These are phyloP conservation scores for Heliconius cydno DNA, from an alignment of 2,888 invertebrate genomes.

Conservation along the genomic window DNA sequence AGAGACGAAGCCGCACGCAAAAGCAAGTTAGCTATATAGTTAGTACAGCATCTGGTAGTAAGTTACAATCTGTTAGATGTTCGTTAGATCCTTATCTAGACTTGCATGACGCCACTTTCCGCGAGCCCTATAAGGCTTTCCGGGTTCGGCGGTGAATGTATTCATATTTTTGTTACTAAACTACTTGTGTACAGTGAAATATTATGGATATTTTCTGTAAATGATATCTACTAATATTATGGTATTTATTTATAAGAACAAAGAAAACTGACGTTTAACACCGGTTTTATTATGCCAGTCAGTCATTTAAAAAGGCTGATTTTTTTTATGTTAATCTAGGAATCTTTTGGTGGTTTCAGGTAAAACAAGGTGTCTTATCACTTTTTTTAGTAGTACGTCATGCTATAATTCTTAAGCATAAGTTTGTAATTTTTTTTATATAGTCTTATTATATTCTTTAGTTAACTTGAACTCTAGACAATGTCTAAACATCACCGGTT, in stretches of 20 bases:
- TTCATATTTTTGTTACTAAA: slow-evolving; percentile 32
- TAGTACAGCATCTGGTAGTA: slow-evolving; percentile 31
- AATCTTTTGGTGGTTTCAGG: not conserved
- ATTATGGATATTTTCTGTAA: not conserved
- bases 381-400: not conserved
- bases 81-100: slow-evolving; percentile 48
- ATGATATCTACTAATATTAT: not conserved
- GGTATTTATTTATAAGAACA: too few relatives aligned
- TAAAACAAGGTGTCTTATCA: not conserved
- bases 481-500: too few relatives aligned
- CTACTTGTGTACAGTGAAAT: not conserved
- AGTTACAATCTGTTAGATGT: slow-evolving; percentile 45
- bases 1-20: not conserved
- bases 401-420: not conserved
- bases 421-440: not conserved
- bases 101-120: slow-evolving; percentile 48
- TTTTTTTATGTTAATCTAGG: not conserved
- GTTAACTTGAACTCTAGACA: not conserved
- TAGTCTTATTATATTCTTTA: not conserved
- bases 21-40: slow-evolving; percentile 6
- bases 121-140: slow-evolving; percentile 51
- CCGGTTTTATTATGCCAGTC: not conserved
- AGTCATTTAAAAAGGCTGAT: not conserved
- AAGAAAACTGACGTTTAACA: not conserved
- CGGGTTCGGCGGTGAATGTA: slow-evolving; percentile 45